These are phyloP conservation scores for Augiades crinisus DNA, from an alignment of 2,888 invertebrate genomes.

Conservation along the genomic window DNA sequence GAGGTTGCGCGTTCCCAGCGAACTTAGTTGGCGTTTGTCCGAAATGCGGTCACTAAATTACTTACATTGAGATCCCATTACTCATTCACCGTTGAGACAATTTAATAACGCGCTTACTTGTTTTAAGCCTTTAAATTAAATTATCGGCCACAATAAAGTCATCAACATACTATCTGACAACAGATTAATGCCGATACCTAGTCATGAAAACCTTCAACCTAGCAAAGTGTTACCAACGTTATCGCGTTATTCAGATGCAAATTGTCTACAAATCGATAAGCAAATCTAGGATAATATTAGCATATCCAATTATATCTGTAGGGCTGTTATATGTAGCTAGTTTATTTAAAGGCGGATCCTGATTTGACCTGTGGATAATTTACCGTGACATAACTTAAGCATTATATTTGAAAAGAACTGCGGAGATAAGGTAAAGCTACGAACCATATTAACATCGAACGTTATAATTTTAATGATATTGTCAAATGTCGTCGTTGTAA, in stretches of 20 bases:
- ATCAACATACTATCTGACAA: background rate
- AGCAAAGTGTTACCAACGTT: constrained; percentile 4
- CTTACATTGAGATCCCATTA: constrained; percentile 9
- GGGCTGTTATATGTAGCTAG: background rate
- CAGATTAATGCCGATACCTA: background rate
- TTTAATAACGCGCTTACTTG: constrained; percentile 2
- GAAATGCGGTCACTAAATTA: constrained; percentile 21
- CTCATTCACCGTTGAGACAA: constrained; percentile 3
- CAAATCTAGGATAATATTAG: constrained; percentile 20
- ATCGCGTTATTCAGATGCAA: constrained; percentile 15
- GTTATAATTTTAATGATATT: background rate
- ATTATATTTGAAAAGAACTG: constrained; percentile 4
- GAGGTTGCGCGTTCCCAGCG: background rate
- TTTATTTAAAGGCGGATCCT: constrained; percentile 8
- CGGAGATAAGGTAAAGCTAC: too few relatives aligned
- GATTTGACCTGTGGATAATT: constrained; percentile 3
- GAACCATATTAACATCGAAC: too few relatives aligned
- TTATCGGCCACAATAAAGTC: background rate
- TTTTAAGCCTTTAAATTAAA: background rate
- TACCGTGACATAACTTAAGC: constrained; percentile 17
- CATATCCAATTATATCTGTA: constrained; percentile 20
- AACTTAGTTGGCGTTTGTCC: constrained; percentile 13
- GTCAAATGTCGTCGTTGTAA: background rate
- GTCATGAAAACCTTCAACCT: constrained; percentile 8
- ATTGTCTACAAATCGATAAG: constrained; percentile 18